phyloP scores from a whole-genome alignment of 1,140 invertebrate species.

The Grapholita molesta region DNA sequence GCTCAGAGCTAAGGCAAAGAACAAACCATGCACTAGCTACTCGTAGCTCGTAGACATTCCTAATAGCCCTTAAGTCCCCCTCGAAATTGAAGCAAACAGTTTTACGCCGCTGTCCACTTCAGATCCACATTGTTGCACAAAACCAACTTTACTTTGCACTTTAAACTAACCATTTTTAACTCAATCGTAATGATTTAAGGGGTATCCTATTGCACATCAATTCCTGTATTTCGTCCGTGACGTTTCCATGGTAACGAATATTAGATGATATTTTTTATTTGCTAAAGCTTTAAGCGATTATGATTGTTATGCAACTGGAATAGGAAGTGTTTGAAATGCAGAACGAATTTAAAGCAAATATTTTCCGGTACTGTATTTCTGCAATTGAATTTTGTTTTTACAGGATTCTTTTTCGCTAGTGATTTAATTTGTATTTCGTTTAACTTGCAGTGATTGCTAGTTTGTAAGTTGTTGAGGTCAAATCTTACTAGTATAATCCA shows the following conservation, averaged over 20 bases:
- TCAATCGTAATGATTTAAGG: constrained; percentile 18
- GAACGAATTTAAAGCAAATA: background rate
- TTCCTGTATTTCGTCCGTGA: constrained; percentile 43
- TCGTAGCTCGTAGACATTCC: constrained; percentile 45
- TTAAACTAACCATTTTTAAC: constrained; percentile 23
- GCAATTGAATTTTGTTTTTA: constrained; percentile 31
- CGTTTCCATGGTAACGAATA: constrained; percentile 54
- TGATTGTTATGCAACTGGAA: background rate
- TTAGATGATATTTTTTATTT: constrained; percentile 38
- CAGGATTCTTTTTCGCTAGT: background rate
- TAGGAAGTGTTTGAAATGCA: constrained; percentile 17
- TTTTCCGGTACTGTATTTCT: constrained; percentile 25
- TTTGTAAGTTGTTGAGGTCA: too few relatives aligned
- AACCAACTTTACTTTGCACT: constrained; percentile 28
- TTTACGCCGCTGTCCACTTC: constrained; percentile 55
- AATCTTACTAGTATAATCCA: too few relatives aligned
- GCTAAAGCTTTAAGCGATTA: constrained; percentile 23
- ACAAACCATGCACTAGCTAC: constrained; percentile 7
- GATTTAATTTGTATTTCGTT: background rate
- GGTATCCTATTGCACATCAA: constrained; percentile 19
- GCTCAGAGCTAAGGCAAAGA: background rate
- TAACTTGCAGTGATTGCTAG: too few relatives aligned
- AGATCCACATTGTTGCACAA: constrained; percentile 37
- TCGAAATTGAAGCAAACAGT: constrained; percentile 58
- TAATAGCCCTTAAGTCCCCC: constrained; percentile 58